phyloP scores from a whole-genome alignment of 2,797 vertebrate genomes.

The Calcarius lapponicus region DNA sequence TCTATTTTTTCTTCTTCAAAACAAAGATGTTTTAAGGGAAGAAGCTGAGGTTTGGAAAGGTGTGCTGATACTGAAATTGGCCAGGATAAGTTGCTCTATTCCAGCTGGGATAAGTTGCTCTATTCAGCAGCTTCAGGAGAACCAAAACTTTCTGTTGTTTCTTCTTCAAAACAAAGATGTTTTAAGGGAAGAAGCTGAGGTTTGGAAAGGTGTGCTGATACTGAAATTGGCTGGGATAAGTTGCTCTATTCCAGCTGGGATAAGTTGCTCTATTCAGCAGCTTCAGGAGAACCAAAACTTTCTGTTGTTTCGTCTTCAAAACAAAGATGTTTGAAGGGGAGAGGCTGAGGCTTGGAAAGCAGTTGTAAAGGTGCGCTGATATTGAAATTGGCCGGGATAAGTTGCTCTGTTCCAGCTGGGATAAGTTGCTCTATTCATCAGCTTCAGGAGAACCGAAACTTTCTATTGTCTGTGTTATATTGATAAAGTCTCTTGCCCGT shows the following conservation, averaged over 20 bases:
- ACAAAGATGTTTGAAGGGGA: not conserved
- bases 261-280: not conserved
- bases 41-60: no score
- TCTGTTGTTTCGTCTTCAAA: not conserved
- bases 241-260: fast-evolving
- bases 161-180: not conserved
- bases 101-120: no score
- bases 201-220: not conserved
- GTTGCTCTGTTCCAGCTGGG: fast-evolving
- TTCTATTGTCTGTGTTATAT: fast-evolving
- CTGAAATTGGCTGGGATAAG: not conserved
- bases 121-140: no score
- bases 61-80: no score
- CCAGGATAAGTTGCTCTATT: no score
- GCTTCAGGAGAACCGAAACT: fast-evolving
- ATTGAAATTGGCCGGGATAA: not conserved
- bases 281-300: not conserved
- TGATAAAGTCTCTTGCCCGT: fast-evolving
- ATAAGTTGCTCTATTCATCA: not conserved
- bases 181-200: not conserved
- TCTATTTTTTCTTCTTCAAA: no score
- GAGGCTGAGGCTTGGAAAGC: not conserved
- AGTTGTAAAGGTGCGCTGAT: fast-evolving
- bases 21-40: no score
- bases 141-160: no score